A percentile compares a stretch with the other conserved stretches of the same genome.
Evolutionary conservation across 2,888 invertebrate genomes (phyloP).

Genomic region (Himalopsyche kuldschensis): DNA sequence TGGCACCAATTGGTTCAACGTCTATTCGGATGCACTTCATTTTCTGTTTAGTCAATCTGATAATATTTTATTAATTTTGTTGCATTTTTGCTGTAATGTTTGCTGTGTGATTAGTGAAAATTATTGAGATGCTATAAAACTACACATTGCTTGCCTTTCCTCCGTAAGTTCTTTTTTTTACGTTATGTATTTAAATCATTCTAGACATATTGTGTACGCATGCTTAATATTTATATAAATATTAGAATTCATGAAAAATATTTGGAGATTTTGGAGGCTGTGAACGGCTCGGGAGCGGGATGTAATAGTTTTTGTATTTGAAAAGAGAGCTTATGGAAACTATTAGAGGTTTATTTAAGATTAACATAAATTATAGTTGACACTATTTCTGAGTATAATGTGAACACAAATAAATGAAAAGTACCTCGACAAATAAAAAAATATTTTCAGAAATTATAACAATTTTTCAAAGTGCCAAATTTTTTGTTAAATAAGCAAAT

Average conservation of each 20-base stretch:
- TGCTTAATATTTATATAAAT: background rate
- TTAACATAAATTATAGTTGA: constrained; percentile 28
- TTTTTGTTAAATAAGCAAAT: background rate
- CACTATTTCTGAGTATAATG: constrained; percentile 11
- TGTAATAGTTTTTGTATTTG: constrained; percentile 18
- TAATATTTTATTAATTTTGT: background rate
- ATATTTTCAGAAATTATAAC: constrained; percentile 19
- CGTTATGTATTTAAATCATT: background rate
- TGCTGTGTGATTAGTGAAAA: background rate
- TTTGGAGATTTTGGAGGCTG: constrained; percentile 35
- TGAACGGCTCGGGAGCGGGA: constrained; percentile 26
- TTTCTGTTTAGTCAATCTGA: background rate
- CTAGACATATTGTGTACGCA: background rate
- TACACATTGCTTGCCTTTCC: background rate
- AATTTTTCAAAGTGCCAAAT: constrained; percentile 25
- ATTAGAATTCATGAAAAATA: background rate
- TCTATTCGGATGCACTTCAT: background rate
- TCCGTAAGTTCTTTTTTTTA: background rate
- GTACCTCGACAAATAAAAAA: constrained; percentile 31
- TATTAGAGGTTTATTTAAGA: constrained; percentile 32
- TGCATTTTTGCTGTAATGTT: background rate
- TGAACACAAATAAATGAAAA: constrained; percentile 23
- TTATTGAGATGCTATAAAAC: background rate
- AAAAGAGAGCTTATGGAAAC: constrained; percentile 39
- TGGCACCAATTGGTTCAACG: background rate